Percentiles rank a stretch among this genome's conserved stretches.
phyloP scores from a whole-genome alignment of 2,113 vertebrate species.

The Leucoraja erinaceus region DNA sequence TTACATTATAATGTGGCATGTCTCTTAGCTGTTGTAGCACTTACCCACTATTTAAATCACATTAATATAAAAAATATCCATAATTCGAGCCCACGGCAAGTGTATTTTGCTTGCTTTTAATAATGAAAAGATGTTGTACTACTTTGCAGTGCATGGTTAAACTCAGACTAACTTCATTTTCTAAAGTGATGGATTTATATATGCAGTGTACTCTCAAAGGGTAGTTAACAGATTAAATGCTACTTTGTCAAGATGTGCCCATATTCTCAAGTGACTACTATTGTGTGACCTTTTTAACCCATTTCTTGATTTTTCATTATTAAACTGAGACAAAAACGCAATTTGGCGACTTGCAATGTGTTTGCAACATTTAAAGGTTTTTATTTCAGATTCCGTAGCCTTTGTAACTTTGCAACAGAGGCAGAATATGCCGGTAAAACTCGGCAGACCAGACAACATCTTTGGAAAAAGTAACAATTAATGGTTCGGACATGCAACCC shows the following conservation, averaged over 20 bases:
- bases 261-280: background rate
- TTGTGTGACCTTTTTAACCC: background rate
- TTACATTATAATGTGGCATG: constrained; percentile 1
- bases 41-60: too few relatives aligned
- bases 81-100: background rate
- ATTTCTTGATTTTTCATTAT: background rate
- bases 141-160: background rate
- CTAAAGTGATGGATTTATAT: background rate
- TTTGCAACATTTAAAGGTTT: background rate
- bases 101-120: background rate
- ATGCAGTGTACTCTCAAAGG: background rate
- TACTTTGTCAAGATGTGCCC: background rate
- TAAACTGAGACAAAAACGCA: background rate
- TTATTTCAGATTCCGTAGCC: background rate
- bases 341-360: background rate
- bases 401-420: too few relatives aligned
- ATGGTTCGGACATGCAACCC: too few relatives aligned
- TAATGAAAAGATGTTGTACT: background rate
- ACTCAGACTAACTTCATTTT: background rate
- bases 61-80: background rate
- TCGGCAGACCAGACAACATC: too few relatives aligned
- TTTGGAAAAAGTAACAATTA: too few relatives aligned
- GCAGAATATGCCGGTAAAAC: too few relatives aligned
- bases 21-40: background rate
- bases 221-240: background rate